Conservation (phyloP, 2,888 invertebrate genomes). For the Megamerina dolium region DNA sequence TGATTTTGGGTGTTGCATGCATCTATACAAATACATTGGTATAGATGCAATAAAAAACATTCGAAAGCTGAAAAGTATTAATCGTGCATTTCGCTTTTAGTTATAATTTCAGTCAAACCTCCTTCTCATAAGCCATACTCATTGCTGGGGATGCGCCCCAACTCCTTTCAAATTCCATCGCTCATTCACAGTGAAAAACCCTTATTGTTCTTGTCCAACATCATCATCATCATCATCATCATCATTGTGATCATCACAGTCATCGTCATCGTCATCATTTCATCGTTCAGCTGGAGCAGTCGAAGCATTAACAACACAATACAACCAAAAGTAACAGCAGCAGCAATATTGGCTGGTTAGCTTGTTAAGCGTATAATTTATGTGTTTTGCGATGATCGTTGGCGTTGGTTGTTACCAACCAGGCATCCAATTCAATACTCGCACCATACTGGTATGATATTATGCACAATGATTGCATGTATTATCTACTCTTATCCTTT, state of each 20-base stretch:
- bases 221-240: no score
- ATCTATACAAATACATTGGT: constrained; percentile 5
- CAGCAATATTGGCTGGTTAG: no score
- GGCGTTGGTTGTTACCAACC: constrained; percentile 28
- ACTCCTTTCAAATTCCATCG: no score
- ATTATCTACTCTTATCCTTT: background rate
- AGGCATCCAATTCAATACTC: constrained; percentile 9
- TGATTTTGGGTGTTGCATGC: constrained; percentile 8
- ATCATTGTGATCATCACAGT: no score
- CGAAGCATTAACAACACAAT: no score
- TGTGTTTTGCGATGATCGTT: constrained; percentile 45
- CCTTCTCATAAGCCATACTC: constrained; percentile 10
- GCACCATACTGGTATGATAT: no score
- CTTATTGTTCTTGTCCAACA: no score
- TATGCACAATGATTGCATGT: no score
- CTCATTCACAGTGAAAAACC: no score
- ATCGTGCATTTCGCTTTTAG: constrained; percentile 18
- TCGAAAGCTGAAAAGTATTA: constrained; percentile 20
- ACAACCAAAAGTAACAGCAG: no score
- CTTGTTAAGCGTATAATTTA: constrained; percentile 48
- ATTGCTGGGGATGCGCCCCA: constrained; percentile 7
- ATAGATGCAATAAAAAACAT: background rate
- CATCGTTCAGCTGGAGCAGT: no score
- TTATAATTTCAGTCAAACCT: constrained; percentile 11
- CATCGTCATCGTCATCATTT: no score